Evolutionary conservation across 2,888 invertebrate species (phyloP).

Genomic region (Zygothrica quintamaculata): DNA sequence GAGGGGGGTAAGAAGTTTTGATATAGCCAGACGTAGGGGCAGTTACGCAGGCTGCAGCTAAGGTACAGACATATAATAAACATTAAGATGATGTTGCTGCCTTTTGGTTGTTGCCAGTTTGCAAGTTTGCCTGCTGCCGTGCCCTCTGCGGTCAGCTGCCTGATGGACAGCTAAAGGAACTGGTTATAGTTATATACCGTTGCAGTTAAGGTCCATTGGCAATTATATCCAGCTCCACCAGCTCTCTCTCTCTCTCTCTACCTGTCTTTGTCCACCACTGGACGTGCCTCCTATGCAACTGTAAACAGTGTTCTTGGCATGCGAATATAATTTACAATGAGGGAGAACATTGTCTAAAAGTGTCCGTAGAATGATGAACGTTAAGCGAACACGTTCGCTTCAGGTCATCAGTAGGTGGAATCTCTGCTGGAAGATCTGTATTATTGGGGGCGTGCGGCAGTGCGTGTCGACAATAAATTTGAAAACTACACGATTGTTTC

Average conservation of each 20-base stretch:
- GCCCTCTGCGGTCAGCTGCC: slow-evolving; percentile 78
- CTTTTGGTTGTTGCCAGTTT: slow-evolving; percentile 14
- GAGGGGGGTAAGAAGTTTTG: slow-evolving; percentile 14
- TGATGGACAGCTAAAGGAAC: slow-evolving; percentile 73
- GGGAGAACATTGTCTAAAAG: slow-evolving; percentile 47
- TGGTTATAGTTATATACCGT: slow-evolving; percentile 68
- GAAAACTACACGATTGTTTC: slow-evolving; percentile 69
- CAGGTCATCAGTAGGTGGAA: slow-evolving; percentile 22
- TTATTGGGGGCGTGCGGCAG: slow-evolving; percentile 61
- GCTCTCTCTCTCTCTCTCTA: no score
- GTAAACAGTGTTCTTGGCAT: slow-evolving; percentile 54
- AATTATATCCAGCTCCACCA: slow-evolving; percentile 64
- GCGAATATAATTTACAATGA: slow-evolving; percentile 55
- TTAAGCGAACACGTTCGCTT: slow-evolving; percentile 60
- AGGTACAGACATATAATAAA: slow-evolving; percentile 13
- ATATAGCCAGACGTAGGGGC: background rate
- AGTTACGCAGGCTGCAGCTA: background rate
- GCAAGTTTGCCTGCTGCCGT: slow-evolving; percentile 46
- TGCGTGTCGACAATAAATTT: slow-evolving; percentile 77
- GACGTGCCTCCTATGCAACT: slow-evolving; percentile 1
- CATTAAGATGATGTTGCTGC: slow-evolving; percentile 43
- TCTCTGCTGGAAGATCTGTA: slow-evolving; percentile 16
- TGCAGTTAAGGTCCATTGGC: slow-evolving; percentile 58
- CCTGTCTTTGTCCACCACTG: slow-evolving; percentile 1
- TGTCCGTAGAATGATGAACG: slow-evolving; percentile 65